Evolutionary conservation across 2,888 invertebrate species (phyloP).

Genomic region (Tricholauxania praeusta): DNA sequence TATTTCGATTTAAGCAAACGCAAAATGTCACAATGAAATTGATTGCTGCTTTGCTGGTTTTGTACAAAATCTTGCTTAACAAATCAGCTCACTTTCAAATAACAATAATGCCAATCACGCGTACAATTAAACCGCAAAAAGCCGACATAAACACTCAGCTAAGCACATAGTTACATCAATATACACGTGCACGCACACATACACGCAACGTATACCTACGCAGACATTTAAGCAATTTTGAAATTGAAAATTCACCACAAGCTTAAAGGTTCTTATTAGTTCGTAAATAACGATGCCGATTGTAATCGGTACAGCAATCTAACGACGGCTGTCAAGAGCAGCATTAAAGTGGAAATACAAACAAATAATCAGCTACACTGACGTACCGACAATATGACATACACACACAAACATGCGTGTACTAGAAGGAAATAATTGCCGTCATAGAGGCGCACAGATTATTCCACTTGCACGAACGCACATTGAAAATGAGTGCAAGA

Average conservation of each 20-base stretch:
- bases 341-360: not conserved
- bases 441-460: not conserved
- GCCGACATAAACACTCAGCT: not conserved
- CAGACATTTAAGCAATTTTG: constrained; percentile 1
- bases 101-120: not conserved
- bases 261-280: not conserved
- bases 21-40: too few species aligned
- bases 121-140: not conserved
- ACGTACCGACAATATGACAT: not conserved
- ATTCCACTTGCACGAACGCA: not conserved
- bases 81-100: constrained; percentile 3
- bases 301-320: not conserved
- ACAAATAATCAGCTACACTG: not conserved
- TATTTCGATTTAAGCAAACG: too few species aligned
- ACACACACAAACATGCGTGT: not conserved
- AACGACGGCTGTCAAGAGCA: not conserved
- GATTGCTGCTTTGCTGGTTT: too few species aligned
- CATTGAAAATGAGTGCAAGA: not conserved
- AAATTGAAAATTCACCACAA: constrained; percentile 1
- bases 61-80: not conserved
- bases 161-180: not conserved
- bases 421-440: too few species aligned
- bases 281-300: not conserved
- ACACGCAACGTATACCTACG: not conserved
- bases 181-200: not conserved